Evolutionary conservation across 64 coral and sea anemone genomes (phyloP).

Genomic region (Anthopleura sola): DNA sequence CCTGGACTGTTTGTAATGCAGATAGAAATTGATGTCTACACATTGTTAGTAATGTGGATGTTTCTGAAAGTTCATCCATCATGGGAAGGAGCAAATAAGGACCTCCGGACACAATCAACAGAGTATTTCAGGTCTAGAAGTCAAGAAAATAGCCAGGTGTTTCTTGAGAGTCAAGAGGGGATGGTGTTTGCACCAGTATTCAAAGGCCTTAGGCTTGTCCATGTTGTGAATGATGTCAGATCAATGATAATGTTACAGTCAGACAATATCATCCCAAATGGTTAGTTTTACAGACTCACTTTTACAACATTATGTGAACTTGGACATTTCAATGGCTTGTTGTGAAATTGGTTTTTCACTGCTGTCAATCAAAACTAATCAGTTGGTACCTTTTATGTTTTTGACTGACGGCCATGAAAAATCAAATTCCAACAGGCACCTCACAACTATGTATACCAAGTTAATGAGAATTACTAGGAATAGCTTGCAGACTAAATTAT

Average conservation of each 20-base stretch:
- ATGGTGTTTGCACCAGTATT: conserved; percentile 64
- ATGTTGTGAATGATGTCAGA: conserved; percentile 88
- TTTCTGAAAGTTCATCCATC: conserved; percentile 69
- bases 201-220: conserved; percentile 69
- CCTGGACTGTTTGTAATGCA: conserved; percentile 94
- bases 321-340: no score
- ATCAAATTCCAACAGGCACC: no score
- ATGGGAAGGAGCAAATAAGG: conserved; percentile 75
- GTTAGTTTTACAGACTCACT: conserved; percentile 47
- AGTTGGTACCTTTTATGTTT: no score
- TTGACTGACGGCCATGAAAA: no score
- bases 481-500: no score
- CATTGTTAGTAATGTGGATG: conserved; percentile 86
- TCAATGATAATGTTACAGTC: conserved; percentile 65
- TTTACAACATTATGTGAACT: no score
- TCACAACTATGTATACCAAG: no score
- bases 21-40: conserved; percentile 96
- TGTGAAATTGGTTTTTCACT: no score
- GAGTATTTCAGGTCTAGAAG: conserved; percentile 57
- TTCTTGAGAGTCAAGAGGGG: conserved; percentile 77
- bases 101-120: conserved; percentile 61
- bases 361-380: no score
- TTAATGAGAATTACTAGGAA: no score
- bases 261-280: conserved; percentile 84
- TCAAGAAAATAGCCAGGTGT: conserved; percentile 27